Evolutionary conservation across 2,888 invertebrate species (phyloP), one percentile per base, ranked within the genome.

Genomic region (Dryadula phaetusa): DNA sequence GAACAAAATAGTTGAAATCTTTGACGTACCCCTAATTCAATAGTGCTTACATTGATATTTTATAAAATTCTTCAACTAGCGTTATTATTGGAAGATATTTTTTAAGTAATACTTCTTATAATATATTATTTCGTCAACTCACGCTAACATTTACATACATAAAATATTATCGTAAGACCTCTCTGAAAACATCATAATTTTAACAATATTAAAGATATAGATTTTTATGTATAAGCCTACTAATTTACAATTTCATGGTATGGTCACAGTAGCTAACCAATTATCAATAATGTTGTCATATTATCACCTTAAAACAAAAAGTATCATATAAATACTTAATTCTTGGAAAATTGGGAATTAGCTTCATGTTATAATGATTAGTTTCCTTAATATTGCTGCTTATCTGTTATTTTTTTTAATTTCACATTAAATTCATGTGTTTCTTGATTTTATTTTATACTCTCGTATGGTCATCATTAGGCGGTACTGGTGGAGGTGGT

Each of bases 401-500:
- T 18, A 44, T 44, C 10, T 20, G 20, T 44, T 18, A 18, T 44
- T 37, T n/a, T 52, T 14, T 40, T 2, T 7, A 5, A 49, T 49
- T 2, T 49, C n/a, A 25, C 25, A 28, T 52, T 28, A 22, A 6
- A 20, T 14, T 34, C 34, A 18, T 28, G 4, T 52, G 7, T 12
- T 20, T 20, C 28, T 10, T 10, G 52, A 16, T 16, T 14, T 54
- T 22, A 62, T 12, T 16, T 25, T 70, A 73, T 18, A 73, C 82
- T 79, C 86, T 88, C 14, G 86, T 76, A 79, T 69, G 82, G 75
- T 72, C 74, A 49, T 74, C 74, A 52, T 61, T 74, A 52, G 80
- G 77, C 16, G 86, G 82, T 5, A 86, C 75, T 0, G 87, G 86
- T 2, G 84, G 81, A 10, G 89, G 88, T 0, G 90, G 89, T 0